Base-by-base conservation (phyloP, 2,113 vertebrate genomes). In the Muscicapa adusta region DNA sequence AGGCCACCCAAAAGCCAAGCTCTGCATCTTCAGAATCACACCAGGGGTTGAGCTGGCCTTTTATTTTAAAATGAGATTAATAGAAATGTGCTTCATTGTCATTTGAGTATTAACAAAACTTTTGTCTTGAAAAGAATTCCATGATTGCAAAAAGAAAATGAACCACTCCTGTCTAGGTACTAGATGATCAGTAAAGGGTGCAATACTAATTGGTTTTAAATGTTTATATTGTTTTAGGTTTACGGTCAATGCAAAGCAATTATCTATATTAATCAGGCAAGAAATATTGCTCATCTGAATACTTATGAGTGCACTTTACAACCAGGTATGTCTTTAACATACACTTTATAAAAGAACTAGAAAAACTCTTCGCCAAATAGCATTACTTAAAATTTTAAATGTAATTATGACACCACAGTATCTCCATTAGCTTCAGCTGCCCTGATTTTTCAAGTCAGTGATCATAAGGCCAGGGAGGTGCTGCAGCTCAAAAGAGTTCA, bases 221-320 rank as follows among this genome's bases (percentile, higher is more conserved):
- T 79, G 12, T 89, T 94, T 97, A 28, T 83, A 34, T 95, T 92
- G 14, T 93, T 97, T 45, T 58, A 98, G 98, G 93, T 96, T 93
- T 98, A 97, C 14, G 98, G 98, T 23, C 96, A 96, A 74, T 98
- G 98, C 80, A 98, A 98, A 96, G 84, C 92, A 77, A 66, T 89
- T 67, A 95, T 97, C 93, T 96, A 96, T 18, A 14, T 93, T 38
- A 94, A 97, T 89, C 89, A 47, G 60, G 68, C 91, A 82, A 63
- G 34, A 78, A 96, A 97, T 77, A 75, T 95, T 91, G 25, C 94
- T 80, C 82, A 97, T 50, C 73, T 97, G 56, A 56, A 54, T 71
- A 91, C 57, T 81, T 98, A 98, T 8, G 97, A 98, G 50, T 98
- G 98, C 92, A 92, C 89, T 81, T 85, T 98, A 93, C 95, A 89